Evolutionary conservation across 2,113 vertebrate genomes (phyloP).

Genomic region (Mormyrus lacerda): DNA sequence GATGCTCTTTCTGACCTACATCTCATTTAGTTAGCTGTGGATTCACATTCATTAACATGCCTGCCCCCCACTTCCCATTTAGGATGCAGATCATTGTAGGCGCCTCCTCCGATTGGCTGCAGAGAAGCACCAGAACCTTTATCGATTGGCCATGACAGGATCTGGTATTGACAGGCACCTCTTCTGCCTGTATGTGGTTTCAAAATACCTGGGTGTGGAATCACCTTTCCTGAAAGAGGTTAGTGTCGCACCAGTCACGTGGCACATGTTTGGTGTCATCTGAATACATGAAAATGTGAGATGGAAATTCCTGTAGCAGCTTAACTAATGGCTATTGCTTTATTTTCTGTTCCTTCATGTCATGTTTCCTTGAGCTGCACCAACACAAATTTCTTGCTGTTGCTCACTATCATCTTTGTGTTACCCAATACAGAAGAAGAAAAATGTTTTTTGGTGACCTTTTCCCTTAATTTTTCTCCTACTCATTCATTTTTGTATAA

Average conservation of each 20-base stretch:
- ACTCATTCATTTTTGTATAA: no score
- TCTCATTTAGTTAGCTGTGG: background rate
- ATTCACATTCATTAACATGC: background rate
- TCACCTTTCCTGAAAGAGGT: slow-evolving; percentile 74
- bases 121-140: slow-evolving; percentile 75
- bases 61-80: slow-evolving; percentile 5
- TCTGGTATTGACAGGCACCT: slow-evolving; percentile 76
- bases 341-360: no score
- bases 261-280: background rate
- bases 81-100: slow-evolving; percentile 63
- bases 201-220: slow-evolving; percentile 68
- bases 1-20: background rate
- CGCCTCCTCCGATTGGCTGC: slow-evolving; percentile 59
- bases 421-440: no score
- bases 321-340: no score
- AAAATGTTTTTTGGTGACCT: no score
- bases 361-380: no score
- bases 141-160: slow-evolving; percentile 72
- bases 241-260: background rate
- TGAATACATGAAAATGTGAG: background rate
- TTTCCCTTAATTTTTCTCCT: no score
- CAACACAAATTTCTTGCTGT: no score
- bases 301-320: background rate
- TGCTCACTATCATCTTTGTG: no score
- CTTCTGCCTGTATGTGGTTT: slow-evolving; percentile 76